These are phyloP conservation scores for Uria aalge DNA, from an alignment of 2,113 vertebrate species.

Conservation along the genomic window DNA sequence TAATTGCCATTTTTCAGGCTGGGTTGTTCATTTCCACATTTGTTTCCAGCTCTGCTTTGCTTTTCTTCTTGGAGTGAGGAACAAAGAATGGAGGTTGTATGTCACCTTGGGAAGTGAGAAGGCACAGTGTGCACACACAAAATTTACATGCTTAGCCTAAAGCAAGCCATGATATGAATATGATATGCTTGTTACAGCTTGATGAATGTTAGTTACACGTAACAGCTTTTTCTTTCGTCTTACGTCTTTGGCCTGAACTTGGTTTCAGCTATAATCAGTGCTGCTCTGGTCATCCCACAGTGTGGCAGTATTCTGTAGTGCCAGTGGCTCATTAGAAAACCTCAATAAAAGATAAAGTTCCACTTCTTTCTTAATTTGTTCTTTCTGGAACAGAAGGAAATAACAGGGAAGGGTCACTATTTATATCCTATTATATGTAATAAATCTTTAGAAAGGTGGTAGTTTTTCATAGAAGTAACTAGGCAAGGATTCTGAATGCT, in stretches of 20 bases:
- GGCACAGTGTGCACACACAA: not conserved
- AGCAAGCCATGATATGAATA: not conserved
- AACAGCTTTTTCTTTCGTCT: not conserved
- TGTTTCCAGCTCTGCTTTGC: not conserved
- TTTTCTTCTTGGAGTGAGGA: not conserved
- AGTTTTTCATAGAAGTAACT: conserved; percentile 34
- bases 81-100: not conserved
- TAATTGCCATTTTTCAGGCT: not conserved
- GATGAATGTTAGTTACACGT: not conserved
- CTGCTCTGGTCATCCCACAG: not conserved
- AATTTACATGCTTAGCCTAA: not conserved
- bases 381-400: conserved; percentile 11
- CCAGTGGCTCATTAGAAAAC: not conserved
- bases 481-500: conserved; percentile 29
- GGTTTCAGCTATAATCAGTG: not conserved
- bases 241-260: not conserved
- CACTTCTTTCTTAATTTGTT: not conserved
- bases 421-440: conserved; percentile 12
- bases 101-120: not conserved
- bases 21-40: not conserved
- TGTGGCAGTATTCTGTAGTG: not conserved
- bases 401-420: not conserved
- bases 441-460: conserved; percentile 35
- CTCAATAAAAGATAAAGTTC: not conserved
- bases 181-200: not conserved